Conservation (phyloP, 2,797 vertebrate genomes). For the Poeciliopsis gracilis region DNA sequence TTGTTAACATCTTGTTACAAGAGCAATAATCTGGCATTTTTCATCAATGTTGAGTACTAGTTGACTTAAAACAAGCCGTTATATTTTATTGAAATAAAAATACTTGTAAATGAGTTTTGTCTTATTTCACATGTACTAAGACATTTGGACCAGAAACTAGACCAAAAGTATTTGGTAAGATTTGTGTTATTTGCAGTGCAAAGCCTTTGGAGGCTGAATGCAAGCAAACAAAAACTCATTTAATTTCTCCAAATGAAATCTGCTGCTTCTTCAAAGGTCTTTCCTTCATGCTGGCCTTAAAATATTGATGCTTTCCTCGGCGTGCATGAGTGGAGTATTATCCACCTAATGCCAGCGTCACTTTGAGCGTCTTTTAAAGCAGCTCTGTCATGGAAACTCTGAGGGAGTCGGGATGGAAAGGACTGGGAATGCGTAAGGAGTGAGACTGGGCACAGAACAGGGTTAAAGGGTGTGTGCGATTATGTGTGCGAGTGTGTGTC, state of each 20-base stretch:
- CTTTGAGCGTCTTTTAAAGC: constrained; percentile 53
- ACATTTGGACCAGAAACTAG: too few relatives aligned
- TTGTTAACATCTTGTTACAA: too few relatives aligned
- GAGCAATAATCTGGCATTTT: too few relatives aligned
- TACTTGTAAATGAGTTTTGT: too few relatives aligned
- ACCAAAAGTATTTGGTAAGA: too few relatives aligned
- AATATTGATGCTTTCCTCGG: constrained; percentile 40
- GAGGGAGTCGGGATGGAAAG: constrained; percentile 59
- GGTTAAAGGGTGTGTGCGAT: constrained; percentile 62
- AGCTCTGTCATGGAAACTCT: constrained; percentile 75
- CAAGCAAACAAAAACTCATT: neutral
- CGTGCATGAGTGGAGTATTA: constrained; percentile 38
- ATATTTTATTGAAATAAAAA: too few relatives aligned
- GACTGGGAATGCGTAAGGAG: constrained; percentile 46
- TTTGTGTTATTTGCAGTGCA: too few relatives aligned
- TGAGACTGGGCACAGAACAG: constrained; percentile 56
- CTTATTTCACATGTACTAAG: too few relatives aligned
- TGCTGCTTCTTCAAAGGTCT: constrained; percentile 18
- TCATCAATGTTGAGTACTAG: too few relatives aligned
- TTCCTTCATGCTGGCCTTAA: constrained; percentile 5
- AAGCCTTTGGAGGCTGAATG: neutral
- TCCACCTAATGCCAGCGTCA: constrained; percentile 44
- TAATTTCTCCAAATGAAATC: constrained; percentile 31
- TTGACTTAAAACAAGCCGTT: too few relatives aligned
- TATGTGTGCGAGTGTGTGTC: constrained; percentile 47